Percentiles rank a stretch among this genome's conserved stretches.
phyloP scores from a whole-genome alignment of 2,888 invertebrate species.

The Coenonympha glycerion region DNA sequence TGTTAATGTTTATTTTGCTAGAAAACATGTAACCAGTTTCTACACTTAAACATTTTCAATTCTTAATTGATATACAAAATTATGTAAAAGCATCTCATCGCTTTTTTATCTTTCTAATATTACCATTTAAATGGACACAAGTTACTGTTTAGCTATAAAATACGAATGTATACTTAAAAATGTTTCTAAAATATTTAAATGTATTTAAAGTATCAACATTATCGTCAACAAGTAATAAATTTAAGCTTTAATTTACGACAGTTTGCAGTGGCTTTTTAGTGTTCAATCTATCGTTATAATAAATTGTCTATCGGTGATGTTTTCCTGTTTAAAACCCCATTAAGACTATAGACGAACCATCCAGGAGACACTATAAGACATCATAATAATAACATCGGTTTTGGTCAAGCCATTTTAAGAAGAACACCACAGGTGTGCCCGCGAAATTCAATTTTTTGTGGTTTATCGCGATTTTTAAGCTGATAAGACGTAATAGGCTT shows the following conservation, averaged over 20 bases:
- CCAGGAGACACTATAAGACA: too few relatives aligned
- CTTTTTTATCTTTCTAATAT: constrained; percentile 1
- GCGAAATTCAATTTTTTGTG: too few relatives aligned
- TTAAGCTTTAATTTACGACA: not conserved
- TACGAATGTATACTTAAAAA: not conserved
- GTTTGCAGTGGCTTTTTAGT: not conserved
- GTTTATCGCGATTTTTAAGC: too few relatives aligned
- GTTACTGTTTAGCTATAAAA: not conserved
- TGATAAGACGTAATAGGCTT: too few relatives aligned
- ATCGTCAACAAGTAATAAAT: not conserved
- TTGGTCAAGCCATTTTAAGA: too few relatives aligned
- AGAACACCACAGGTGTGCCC: too few relatives aligned
- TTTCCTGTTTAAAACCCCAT: too few relatives aligned
- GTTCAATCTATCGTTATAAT: too few relatives aligned
- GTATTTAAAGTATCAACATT: not conserved
- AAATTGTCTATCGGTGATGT: too few relatives aligned
- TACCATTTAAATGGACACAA: not conserved
- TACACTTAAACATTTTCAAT: not conserved
- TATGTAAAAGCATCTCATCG: not conserved
- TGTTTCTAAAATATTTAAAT: not conserved
- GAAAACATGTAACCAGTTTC: not conserved
- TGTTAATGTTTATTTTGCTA: not conserved
- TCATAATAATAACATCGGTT: too few relatives aligned
- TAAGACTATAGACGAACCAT: too few relatives aligned
- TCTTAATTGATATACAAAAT: not conserved